Evolutionary conservation across 2,797 vertebrate species (phyloP), one percentile per base, ranked within the genome.

Genomic region (Hozukius guyotensis): DNA sequence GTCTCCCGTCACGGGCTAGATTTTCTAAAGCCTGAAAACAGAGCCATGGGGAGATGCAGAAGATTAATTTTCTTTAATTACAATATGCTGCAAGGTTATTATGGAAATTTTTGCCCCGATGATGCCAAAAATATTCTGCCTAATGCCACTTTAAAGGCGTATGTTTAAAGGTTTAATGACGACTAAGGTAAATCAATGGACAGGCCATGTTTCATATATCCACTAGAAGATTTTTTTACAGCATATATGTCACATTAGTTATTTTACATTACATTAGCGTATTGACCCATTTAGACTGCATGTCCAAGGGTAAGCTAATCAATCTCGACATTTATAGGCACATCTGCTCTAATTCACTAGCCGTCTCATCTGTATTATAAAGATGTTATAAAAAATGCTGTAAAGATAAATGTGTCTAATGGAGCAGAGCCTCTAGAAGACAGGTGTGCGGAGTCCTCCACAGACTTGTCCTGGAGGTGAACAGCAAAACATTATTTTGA

Each of bases 11-110:
- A 42, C 3, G 0, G 38, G 38, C 38, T 14, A 0, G 0, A 14
- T 42, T 42, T 1, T 46, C 14, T 0, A 46, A 46, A 46, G 38
- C 38, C 14, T 46, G 38, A 46, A 46, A 46, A 46, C 14, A 46
- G 38, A 46, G 38, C 38, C 38, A 3, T 16, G 0, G 0, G 38
- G 38, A 46, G 38, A 0, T 46, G 6, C 38, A 46, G 38, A 46
- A 46, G 38, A 16, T 5, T 46, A 46, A 11, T 46, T 46, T 46
- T 16, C 14, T 46, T 46, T 46, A 46, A 16, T 46, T 16, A 46
- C 38, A 46, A 46, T 46, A 18, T 46, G 14, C 14, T 46, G 38
- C 16, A 46, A 46, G 14, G 38, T 46, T 46, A 6, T 46, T 46
- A 46, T 46, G 38, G 38, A 38, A 46, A 18, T 16, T 3, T 46